Evolutionary conservation across 2,888 invertebrate genomes (phyloP).

Genomic region (Troilus luridus): DNA sequence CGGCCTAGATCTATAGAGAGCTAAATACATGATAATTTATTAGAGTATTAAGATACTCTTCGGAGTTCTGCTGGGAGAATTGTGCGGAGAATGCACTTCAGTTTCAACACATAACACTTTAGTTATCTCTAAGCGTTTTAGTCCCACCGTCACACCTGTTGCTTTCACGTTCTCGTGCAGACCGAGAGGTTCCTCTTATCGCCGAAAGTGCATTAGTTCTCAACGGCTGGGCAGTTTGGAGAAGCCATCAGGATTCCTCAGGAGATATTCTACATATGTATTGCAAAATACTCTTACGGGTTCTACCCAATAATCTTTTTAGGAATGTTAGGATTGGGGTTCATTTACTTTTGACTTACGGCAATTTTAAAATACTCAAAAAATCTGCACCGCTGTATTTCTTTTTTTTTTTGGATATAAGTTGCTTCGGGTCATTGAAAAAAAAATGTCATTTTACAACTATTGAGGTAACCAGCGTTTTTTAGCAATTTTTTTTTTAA

Average conservation of each 20-base stretch:
- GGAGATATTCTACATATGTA: neutral
- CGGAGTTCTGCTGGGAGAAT: neutral
- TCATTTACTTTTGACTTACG: too few species aligned
- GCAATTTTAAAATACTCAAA: too few species aligned
- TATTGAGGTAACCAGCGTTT: too few species aligned
- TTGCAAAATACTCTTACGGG: neutral
- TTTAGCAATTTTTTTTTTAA: too few species aligned
- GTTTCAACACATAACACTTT: slow-evolving; percentile 39
- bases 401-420: too few species aligned
- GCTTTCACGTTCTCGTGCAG: neutral
- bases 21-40: neutral
- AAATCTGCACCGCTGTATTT: too few species aligned
- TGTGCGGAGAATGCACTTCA: neutral
- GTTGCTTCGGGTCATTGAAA: too few species aligned
- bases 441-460: too few species aligned
- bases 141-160: neutral
- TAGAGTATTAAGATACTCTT: neutral
- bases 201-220: neutral
- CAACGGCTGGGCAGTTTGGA: neutral
- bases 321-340: too few species aligned
- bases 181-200: neutral
- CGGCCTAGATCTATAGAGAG: too few species aligned
- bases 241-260: neutral
- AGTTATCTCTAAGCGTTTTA: slow-evolving; percentile 3
- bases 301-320: too few species aligned